Evolutionary conservation across 1,140 invertebrate species (phyloP), one percentile per base, ranked within the genome.

Genomic region (Hypothenemus hampei): DNA sequence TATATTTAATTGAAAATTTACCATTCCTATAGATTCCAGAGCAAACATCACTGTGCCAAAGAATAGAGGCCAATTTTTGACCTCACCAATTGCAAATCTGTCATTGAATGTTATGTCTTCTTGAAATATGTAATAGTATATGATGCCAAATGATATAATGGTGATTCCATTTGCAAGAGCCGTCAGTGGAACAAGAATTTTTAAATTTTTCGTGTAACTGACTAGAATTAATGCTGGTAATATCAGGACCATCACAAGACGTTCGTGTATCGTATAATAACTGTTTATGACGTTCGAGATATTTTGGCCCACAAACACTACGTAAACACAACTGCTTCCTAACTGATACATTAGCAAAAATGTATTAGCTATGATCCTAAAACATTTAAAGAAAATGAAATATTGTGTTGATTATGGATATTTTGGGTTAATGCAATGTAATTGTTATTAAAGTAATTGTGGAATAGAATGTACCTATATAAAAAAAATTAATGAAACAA

Each of bases 21-120:
- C 67, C 57, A 70, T 62, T 23, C 68, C 68, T 26, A 95, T 91
- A 11, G 91, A 91, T 70, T 93, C 91, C 41, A 94, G 75, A 0
- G 91, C 88, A 73, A 93, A 96, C 4, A 96, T 73, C 0, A 87
- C 87, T 0, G 89, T 93, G 0, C 91, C 91, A 69, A 95, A 89
- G 41, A 79, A 87, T 1, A 86, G 70, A 5, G 79, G 80, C 53
- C 78, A 78, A 48, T 79, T 71, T 46, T 67, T 48, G 0, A 76
- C 56, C 5, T 74, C 60, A 19, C 79, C 81, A 43, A 81, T 60
- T 0, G 74, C 57, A 21, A 73, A 66, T 36, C 73, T 72, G 40
- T 73, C 68, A n/a, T 77, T 72, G 8, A 79, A 74, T 0, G 68
- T 62, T 1, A 83, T 69, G 0, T 78, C 69, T 6, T 77, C 72